Evolutionary conservation across 2,888 invertebrate species (phyloP), one percentile per base, ranked within the genome.

Genomic region (Baronia brevicornis): DNA sequence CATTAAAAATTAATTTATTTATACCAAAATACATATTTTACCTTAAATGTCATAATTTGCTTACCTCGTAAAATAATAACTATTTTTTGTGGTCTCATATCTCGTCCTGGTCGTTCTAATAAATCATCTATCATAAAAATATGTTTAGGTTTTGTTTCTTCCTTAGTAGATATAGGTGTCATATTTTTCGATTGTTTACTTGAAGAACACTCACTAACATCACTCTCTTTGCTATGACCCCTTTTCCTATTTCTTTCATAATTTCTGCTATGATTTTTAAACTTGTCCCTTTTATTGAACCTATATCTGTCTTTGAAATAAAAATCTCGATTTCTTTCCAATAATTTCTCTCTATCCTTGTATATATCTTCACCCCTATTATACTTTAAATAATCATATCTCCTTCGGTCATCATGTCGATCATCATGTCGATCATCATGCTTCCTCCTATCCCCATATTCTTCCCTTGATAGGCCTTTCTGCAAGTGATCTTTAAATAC

Each of bases 31-130:
- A 22, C 20, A 9, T 18, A 17, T 7, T n/a, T n/a, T n/a, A n/a
- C n/a, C n/a, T n/a, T n/a, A n/a, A n/a, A n/a, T n/a, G n/a, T n/a
- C n/a, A n/a, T n/a, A n/a, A n/a, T 13, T 17, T 22, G 46, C 56
- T 44, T 46, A 84, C 85, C 98, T 66, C 98, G 85, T 28, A 98
- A 75, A 51, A 98, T 93, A 36, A 97, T 91, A 14, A 94, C 94
- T 50, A 98, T 91, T 66, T 89, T 88, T 5, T 86, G 86, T 9
- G 97, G 95, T 48, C 98, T 88, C 48, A 88, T 90, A 38, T 87
- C 84, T 26, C 97, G 87, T 4, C 94, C 94, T 2, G 97, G 97
- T 10, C 87, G 72, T 58, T 89, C 88, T 26, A 97, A 73, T 38
- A 98, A 73, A 62, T 97, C 96, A 60, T 96, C 95, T 48, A 97